Evolutionary conservation across 1,140 invertebrate genomes (phyloP), one percentile per base, ranked within the genome.

Genomic region (Atta colombica): DNA sequence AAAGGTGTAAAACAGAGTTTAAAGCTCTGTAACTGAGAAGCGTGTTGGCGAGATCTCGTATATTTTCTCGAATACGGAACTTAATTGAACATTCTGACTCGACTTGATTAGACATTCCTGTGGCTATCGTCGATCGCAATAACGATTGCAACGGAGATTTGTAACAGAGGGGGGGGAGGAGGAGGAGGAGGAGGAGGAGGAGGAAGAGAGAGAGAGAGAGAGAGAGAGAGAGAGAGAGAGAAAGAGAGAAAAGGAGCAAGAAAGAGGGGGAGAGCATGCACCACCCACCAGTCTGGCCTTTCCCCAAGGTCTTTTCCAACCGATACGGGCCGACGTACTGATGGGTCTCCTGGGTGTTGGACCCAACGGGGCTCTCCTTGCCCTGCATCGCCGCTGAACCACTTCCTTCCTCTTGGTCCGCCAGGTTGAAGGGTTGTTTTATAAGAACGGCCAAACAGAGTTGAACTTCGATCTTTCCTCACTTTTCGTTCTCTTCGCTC

Each of bases 271-370:
- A 21, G 49, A 61, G 21, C 39, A 12, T 71, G 14, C 31, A 71
- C 31, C 88, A 92, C 95, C 96, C 96, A 99, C 99, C 99, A 94
- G 99, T 99, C 96, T 99, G 99, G 78, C 99, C 99, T 95, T 99
- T 99, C 81, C 99, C 99, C 66, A 99, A 96, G 49, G 99, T 99
- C 95, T 99, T 99, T 95, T 99, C 99, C 93, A 99, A 96, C 92
- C 99, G 96, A 96, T 99, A 99, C 53, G 99, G 99, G 68, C 99
- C 99, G 87, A 99, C 99, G 96, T 99, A 99, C 95, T 99, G 98
- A 94, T 98, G 98, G 93, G 97, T 96, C 95, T 98, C 98, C 89
- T 96, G 93, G 96, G 96, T 95, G 96, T 96, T 95, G 95, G 94
- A 93, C 80, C 93, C 94, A 75, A 94, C 91, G 74, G 93, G 92